Evolutionary conservation across 1,140 invertebrate species (phyloP).

Genomic region (Orius insidiosus): DNA sequence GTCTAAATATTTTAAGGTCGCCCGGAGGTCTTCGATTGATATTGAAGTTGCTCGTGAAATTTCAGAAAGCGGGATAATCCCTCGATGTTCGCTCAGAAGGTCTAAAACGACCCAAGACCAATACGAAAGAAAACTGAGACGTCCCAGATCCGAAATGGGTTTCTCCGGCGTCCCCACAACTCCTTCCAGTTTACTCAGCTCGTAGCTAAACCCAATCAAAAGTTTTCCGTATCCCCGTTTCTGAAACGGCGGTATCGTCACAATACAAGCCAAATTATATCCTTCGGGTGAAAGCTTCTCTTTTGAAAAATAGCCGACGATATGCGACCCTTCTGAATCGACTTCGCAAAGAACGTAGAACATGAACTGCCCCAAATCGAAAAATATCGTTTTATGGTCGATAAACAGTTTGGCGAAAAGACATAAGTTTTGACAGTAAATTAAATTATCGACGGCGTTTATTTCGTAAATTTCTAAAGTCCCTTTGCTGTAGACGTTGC

Average conservation of each 20-base stretch:
- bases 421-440: slow-evolving; percentile 94
- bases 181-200: slow-evolving; percentile 77
- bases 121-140: slow-evolving; percentile 91
- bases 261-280: slow-evolving; percentile 95
- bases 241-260: slow-evolving; percentile 93
- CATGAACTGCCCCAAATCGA: slow-evolving; percentile 92
- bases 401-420: slow-evolving; percentile 88
- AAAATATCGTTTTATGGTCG: slow-evolving; percentile 94
- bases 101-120: slow-evolving; percentile 95
- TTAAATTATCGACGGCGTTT: slow-evolving; percentile 77
- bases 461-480: slow-evolving; percentile 79
- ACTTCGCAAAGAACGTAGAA: slow-evolving; percentile 95
- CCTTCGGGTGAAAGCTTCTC: slow-evolving; percentile 96
- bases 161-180: slow-evolving; percentile 94
- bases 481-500: slow-evolving; percentile 85
- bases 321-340: slow-evolving; percentile 81
- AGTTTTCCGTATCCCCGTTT: slow-evolving; percentile 97
- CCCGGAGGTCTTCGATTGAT: slow-evolving; percentile 82
- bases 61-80: slow-evolving; percentile 22
- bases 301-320: slow-evolving; percentile 98
- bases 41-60: slow-evolving; percentile 33
- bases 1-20: slow-evolving; percentile 22
- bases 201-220: slow-evolving; percentile 88
- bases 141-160: slow-evolving; percentile 89
- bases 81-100: slow-evolving; percentile 66